These are phyloP conservation scores for Wasmannia auropunctata DNA, from an alignment of 1,140 invertebrate genomes.

Conservation along the genomic window DNA sequence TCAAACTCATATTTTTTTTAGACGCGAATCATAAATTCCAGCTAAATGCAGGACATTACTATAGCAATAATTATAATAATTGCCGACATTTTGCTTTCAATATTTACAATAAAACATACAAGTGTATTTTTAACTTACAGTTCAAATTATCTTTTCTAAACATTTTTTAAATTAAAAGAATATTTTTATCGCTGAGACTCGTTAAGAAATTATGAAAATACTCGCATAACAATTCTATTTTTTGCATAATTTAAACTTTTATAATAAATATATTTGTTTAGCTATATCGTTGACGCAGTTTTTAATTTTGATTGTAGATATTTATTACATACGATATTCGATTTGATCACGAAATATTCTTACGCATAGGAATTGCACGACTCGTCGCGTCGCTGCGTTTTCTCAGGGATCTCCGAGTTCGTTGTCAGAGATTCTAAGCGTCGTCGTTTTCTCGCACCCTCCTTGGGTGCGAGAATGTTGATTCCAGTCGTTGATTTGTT, in stretches of 20 bases:
- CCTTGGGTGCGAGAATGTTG: conserved; percentile 5
- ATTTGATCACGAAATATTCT: conserved; percentile 17
- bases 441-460: conserved; percentile 74
- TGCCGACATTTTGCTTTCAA: not conserved
- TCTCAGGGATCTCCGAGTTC: conserved; percentile 75
- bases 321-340: not conserved
- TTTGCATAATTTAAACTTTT: not conserved
- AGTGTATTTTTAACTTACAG: not conserved
- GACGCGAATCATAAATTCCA: not conserved
- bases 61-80: not conserved
- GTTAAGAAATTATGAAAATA: not conserved
- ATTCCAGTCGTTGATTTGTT: conserved; percentile 68
- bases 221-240: not conserved
- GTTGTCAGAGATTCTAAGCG: conserved; percentile 69
- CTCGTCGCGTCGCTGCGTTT: conserved; percentile 64
- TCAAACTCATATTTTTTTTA: not conserved
- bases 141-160: not conserved
- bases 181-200: not conserved
- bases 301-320: not conserved
- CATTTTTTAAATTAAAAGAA: not conserved
- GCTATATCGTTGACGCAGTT: not conserved
- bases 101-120: no score
- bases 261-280: not conserved
- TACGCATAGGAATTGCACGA: conserved; percentile 17
- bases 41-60: not conserved